phyloP scores from a whole-genome alignment of 2,888 invertebrate species.

The Lydus trimaculatus region DNA sequence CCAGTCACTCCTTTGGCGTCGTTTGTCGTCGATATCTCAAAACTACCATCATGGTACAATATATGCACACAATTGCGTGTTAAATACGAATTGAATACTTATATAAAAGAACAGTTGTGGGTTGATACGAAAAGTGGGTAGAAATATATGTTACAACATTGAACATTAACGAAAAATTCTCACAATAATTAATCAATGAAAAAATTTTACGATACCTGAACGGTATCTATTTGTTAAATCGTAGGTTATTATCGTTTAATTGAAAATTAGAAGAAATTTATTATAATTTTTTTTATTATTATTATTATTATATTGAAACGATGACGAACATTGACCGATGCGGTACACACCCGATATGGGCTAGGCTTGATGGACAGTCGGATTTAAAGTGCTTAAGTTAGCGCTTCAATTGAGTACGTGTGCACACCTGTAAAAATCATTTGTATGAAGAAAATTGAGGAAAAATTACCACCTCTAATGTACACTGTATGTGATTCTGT shows the following conservation, averaged over 20 bases:
- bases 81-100: conserved; percentile 30
- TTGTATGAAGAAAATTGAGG: conserved; percentile 17
- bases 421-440: conserved; percentile 8
- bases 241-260: neutral
- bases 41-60: conserved; percentile 12
- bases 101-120: neutral
- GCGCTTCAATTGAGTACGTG: conserved; percentile 3
- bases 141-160: neutral
- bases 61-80: conserved; percentile 25
- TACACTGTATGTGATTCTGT: conserved; percentile 26
- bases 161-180: conserved; percentile 1
- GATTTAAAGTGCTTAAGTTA: conserved; percentile 20
- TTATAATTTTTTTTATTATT: neutral
- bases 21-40: conserved; percentile 25
- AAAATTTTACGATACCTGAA: conserved; percentile 7
- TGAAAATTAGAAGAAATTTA: neutral
- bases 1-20: conserved; percentile 49
- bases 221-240: neutral
- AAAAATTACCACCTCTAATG: conserved; percentile 10
- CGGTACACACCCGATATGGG: conserved; percentile 28
- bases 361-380: conserved; percentile 32
- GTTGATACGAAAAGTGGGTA: conserved; percentile 24
- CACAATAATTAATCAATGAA: neutral
- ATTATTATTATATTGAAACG: conserved; percentile 9
- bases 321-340: conserved; percentile 24